Evolutionary conservation across 2,797 vertebrate species (phyloP).

Genomic region (Oreortyx pictus): DNA sequence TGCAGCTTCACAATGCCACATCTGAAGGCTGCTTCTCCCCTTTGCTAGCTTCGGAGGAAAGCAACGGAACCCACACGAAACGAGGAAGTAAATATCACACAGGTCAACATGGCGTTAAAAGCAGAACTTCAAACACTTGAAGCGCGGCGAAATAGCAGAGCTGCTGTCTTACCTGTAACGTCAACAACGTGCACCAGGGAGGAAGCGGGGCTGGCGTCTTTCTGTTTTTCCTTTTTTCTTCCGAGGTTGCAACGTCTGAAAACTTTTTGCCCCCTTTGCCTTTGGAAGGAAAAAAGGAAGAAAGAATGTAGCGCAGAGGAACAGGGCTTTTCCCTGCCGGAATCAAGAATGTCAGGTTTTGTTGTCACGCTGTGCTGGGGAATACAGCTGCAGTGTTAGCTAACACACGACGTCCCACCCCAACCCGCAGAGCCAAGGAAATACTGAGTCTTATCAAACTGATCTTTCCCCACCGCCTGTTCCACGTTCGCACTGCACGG

Average conservation of each 20-base stretch:
- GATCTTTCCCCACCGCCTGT: not conserved
- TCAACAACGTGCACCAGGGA: not conserved
- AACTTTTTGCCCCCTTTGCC: constrained; percentile 59
- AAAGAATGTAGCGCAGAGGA: not conserved
- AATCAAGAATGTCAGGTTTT: not conserved
- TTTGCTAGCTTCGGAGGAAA: not conserved
- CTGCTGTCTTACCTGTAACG: not conserved
- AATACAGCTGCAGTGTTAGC: not conserved
- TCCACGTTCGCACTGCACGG: not conserved
- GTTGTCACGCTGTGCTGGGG: not conserved
- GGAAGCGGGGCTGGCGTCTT: not conserved
- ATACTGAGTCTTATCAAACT: not conserved
- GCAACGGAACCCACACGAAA: not conserved
- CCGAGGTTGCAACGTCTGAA: not conserved
- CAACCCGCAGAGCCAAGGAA: not conserved
- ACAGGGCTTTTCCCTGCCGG: not conserved
- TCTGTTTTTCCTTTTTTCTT: not conserved
- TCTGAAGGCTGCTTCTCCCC: not conserved
- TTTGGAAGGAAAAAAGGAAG: not conserved
- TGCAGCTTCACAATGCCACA: not conserved
- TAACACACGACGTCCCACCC: not conserved
- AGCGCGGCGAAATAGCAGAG: not conserved
- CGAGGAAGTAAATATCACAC: not conserved
- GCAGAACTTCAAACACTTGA: not conserved
- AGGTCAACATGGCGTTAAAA: not conserved